Conservation (phyloP, 2,113 vertebrate species). For the Campylomormyrus numenius region DNA sequence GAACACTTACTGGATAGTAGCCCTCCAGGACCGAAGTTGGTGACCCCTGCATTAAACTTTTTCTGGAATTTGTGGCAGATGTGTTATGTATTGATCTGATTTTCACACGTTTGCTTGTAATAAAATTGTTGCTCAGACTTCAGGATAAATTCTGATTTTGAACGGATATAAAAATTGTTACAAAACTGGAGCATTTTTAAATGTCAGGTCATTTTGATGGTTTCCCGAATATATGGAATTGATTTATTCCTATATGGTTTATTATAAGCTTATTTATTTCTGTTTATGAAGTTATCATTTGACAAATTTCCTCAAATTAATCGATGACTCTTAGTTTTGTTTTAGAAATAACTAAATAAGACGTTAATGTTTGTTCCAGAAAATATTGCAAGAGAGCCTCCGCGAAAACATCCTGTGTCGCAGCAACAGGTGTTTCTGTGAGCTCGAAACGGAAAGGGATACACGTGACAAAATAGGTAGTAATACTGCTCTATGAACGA, state of each 20-base stretch:
- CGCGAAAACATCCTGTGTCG: background rate
- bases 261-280: background rate
- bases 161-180: background rate
- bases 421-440: conserved; percentile 19
- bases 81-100: background rate
- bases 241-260: background rate
- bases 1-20: too few species aligned
- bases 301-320: background rate
- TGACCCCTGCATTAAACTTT: background rate
- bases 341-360: background rate
- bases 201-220: background rate
- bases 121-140: background rate
- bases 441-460: background rate
- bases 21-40: too few species aligned
- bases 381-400: background rate
- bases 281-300: background rate
- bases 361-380: background rate
- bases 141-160: background rate
- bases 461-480: background rate
- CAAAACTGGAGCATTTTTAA: background rate
- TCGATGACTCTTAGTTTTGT: background rate
- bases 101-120: background rate
- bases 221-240: background rate
- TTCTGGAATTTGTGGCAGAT: background rate
- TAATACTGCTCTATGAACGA: background rate